Evolutionary conservation across 2,888 invertebrate genomes (phyloP), one percentile per base, ranked within the genome.

Genomic region (Terebella lapidaria): DNA sequence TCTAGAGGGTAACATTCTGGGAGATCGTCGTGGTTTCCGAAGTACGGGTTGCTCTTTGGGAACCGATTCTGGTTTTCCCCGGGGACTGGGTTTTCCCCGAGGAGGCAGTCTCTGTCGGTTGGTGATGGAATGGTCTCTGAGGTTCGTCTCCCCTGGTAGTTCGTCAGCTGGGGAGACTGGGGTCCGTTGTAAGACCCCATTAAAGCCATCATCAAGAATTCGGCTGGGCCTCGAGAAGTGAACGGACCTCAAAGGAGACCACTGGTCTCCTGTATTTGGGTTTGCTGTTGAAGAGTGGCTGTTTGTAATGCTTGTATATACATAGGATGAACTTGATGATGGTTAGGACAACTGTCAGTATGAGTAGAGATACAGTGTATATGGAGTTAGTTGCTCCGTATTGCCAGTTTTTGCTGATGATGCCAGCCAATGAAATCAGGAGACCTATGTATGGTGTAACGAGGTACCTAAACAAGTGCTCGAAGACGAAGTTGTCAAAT

Each of bases 371-470:
- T 24, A 63, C 57, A 20, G 62, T 60, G 54, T 64, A 67, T 52
- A 69, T 65, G 18, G 64, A 58, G 57, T 64, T 70, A 4, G 59
- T 46, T 28, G 58, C 49, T 22, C 46, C 27, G 4, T 58, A 57
- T 47, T 65, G 60, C 56, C 62, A 63, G 49, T 64, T 61, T 27
- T 64, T 63, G 28, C 51, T 57, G 1, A 73, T 52, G 52, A 70
- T 69, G 29, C 77, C 77, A 52, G 65, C 60, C 4, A 78, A 65
- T 15, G 74, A 76, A 1, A 74, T 59, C 3, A 74, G 64, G 3
- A 78, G 54, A 4, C 74, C 74, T 20, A 75, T 53, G 66, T 77
- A 76, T 0, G 77, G 77, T 5, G 73, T 75, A 64, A 76, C 66
- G 1, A 73, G 72, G 66, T 78, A 78, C 3, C 78, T 70, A 2